Evolutionary conservation across 2,888 invertebrate species (phyloP), one percentile per base, ranked within the genome.

Genomic region (Pachliopta kotzebuea): DNA sequence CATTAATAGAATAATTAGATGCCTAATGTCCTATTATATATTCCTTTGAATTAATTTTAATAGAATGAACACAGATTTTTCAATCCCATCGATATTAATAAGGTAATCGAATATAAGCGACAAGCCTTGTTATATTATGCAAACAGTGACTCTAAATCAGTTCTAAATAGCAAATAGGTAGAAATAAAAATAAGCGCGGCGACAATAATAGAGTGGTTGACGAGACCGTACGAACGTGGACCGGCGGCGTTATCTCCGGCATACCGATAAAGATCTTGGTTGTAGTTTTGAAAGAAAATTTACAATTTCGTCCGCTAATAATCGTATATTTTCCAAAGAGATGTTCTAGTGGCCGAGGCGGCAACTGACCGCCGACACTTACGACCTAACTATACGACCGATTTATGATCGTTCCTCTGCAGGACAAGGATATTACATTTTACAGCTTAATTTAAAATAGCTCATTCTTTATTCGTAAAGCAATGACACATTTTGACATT

Each of bases 361-460:
- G 74, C 76, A 78, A 79, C 78, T 75, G 74, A 72, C 76, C 74
- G 75, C 76, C 80, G 78, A 80, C 81, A 77, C 83, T 87, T 84
- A 88, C 84, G 83, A 84, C 83, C 84, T 82, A 79, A 84, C 81
- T 84, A 81, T 79, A 79, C 74, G 72, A 68, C 78, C 80, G 79
- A 88, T 90, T 88, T 88, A 90, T 81, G 83, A 80, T 76, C 79
- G 80, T 77, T 79, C 83, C 84, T 81, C 82, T 78, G 73, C 76
- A 70, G 78, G 79, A 83, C 80, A 76, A 84, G 83, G 81, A 81
- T 84, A 80, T 75, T 74, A 78, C 79, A 76, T 84, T 88, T 86
- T 85, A 88, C 83, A 85, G 82, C 87, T 87, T 85, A 84, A 89
- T 88, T 87, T 84, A 82, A 84, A 84, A 76, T 78, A 77, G 78